These are phyloP conservation scores for Tachysurus fulvidraco DNA, from an alignment of 2,113 vertebrate genomes.

Conservation along the genomic window DNA sequence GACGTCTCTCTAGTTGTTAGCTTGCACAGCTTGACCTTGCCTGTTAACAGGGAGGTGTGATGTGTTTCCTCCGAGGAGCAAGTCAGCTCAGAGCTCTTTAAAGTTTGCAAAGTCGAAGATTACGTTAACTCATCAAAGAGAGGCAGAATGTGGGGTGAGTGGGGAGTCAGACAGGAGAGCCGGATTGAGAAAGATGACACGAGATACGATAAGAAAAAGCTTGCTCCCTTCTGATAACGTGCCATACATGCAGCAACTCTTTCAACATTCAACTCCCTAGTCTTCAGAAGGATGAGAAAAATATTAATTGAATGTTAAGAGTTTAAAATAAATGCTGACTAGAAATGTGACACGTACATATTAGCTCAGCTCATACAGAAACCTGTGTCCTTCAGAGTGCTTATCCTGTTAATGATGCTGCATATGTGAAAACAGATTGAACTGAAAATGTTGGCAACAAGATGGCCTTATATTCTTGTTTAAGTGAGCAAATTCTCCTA, in stretches of 20 bases:
- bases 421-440: constrained; percentile 17
- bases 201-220: constrained; percentile 36
- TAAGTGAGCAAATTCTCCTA: not conserved
- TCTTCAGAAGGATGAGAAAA: constrained; percentile 27
- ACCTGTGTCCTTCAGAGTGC: constrained; percentile 39
- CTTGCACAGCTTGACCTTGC: constrained; percentile 64
- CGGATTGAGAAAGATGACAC: constrained; percentile 30
- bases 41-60: constrained; percentile 62
- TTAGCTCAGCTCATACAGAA: constrained; percentile 48
- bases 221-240: constrained; percentile 56
- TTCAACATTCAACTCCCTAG: constrained; percentile 4
- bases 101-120: constrained; percentile 58
- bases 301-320: constrained; percentile 47
- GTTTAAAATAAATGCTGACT: constrained; percentile 42
- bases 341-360: constrained; percentile 39
- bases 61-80: constrained; percentile 61
- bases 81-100: constrained; percentile 68
- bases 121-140: constrained; percentile 45
- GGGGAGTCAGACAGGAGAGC: not conserved
- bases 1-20: not conserved
- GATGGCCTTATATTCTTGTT: not conserved
- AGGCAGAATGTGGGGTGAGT: not conserved
- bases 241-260: constrained; percentile 23
- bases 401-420: constrained; percentile 28
- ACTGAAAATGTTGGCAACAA: not conserved